A percentile compares a stretch with the other conserved stretches of the same genome.
phyloP scores from a whole-genome alignment of 2,888 invertebrate genomes.

The Melolontha melolontha region DNA sequence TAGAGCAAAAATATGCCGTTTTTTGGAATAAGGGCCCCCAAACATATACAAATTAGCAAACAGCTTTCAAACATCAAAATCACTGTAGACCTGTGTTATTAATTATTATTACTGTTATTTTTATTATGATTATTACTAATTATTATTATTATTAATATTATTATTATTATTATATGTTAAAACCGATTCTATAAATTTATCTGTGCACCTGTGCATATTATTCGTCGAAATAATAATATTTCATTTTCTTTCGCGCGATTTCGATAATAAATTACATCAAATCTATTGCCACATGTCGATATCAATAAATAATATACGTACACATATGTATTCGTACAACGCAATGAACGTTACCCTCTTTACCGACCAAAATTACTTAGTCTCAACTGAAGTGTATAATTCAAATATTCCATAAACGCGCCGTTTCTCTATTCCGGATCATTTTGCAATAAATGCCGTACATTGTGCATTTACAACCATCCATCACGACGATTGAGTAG shows the following conservation, averaged over 20 bases:
- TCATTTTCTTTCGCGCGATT: not conserved
- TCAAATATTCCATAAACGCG: slow-evolving; percentile 55
- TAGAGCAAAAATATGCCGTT: no score
- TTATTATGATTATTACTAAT: no score
- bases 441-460: slow-evolving; percentile 51
- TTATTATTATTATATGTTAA: no score
- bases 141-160: no score
- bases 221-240: not conserved
- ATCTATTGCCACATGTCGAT: slow-evolving; percentile 22
- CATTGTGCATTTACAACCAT: slow-evolving; percentile 51
- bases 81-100: no score
- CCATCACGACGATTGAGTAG: slow-evolving; percentile 47
- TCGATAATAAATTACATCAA: not conserved
- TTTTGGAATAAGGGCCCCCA: no score
- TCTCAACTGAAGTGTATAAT: slow-evolving; percentile 50
- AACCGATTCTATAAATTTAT: no score
- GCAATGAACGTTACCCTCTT: slow-evolving; percentile 20
- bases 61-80: no score
- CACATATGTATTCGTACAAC: slow-evolving; percentile 11
- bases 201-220: no score
- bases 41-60: no score
- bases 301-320: slow-evolving; percentile 29
- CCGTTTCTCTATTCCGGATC: slow-evolving; percentile 52
- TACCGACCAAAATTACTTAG: slow-evolving; percentile 47
- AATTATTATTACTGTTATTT: no score